phyloP scores from a whole-genome alignment of 2,113 vertebrate genomes.

The Turnix velox region DNA sequence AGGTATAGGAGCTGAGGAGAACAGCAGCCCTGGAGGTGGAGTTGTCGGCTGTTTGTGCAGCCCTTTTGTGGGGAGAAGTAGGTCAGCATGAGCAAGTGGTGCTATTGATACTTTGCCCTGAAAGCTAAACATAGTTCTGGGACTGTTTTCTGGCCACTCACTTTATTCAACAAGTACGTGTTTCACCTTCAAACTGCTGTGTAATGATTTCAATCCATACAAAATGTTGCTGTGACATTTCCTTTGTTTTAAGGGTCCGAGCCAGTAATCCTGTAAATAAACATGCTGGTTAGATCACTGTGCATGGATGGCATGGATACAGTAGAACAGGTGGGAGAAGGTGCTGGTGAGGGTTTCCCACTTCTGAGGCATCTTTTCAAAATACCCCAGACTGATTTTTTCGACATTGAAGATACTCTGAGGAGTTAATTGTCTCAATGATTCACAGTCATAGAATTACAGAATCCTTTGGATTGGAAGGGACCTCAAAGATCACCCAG shows the following conservation, averaged over 20 bases:
- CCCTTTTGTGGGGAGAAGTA: not conserved
- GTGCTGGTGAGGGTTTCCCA: not conserved
- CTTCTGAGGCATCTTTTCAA: accelerated
- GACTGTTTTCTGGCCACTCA: not conserved
- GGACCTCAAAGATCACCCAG: too few species aligned
- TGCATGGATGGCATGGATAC: not conserved
- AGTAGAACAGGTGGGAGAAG: not conserved
- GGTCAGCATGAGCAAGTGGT: not conserved
- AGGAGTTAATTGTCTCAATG: not conserved
- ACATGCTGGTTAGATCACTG: accelerated
- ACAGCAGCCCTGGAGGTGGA: not conserved
- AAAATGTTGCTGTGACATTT: not conserved
- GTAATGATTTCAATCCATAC: accelerated
- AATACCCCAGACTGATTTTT: not conserved
- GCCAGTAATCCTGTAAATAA: accelerated
- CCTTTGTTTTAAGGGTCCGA: not conserved
- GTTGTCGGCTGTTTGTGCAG: not conserved
- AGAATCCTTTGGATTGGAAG: too few species aligned
- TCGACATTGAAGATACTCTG: not conserved
- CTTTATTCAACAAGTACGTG: not conserved
- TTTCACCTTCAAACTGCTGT: not conserved
- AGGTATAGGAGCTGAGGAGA: not conserved
- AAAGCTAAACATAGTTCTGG: not conserved
- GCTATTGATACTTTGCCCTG: not conserved
- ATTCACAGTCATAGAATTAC: not conserved